Percentiles rank a stretch among this genome's conserved stretches.
Conservation (phyloP, 2,888 invertebrate species). For the Anaspis maculata region DNA sequence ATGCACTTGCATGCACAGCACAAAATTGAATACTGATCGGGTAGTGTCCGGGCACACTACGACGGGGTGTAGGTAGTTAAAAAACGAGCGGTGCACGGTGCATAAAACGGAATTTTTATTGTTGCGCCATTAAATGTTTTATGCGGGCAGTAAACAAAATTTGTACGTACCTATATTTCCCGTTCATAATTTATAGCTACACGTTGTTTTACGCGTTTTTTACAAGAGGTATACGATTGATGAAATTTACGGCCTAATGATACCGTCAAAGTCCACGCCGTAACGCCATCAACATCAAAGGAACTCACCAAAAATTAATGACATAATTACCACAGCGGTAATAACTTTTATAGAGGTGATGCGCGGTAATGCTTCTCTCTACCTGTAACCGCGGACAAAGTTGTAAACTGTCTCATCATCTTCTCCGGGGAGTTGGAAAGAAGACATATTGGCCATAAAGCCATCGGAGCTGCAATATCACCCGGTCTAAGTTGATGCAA, state of each 20-base stretch:
- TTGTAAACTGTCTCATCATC: too few relatives aligned
- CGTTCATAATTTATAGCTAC: conserved; percentile 11
- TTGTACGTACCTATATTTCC: conserved; percentile 13
- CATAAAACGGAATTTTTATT: conserved; percentile 10
- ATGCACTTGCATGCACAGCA: too few relatives aligned
- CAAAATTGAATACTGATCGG: too few relatives aligned
- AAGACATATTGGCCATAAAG: conserved; percentile 3
- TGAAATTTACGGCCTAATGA: conserved; percentile 13
- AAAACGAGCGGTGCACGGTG: conserved; percentile 1
- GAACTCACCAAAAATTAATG: conserved; percentile 13
- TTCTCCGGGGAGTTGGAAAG: too few relatives aligned
- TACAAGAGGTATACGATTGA: conserved; percentile 10
- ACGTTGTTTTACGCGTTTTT: conserved; percentile 10
- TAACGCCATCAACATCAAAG: conserved; percentile 13
- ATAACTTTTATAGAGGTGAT: conserved; percentile 16
- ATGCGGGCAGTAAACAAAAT: conserved; percentile 13
- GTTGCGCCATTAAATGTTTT: conserved; percentile 11
- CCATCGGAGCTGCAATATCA: not conserved
- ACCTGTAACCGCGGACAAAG: too few relatives aligned
- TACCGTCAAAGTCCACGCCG: conserved; percentile 13
- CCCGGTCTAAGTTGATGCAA: too few relatives aligned
- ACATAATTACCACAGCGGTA: conserved; percentile 16
- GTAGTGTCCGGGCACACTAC: too few relatives aligned
- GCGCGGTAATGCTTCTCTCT: too few relatives aligned
- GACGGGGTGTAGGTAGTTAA: too few relatives aligned